phyloP scores from a whole-genome alignment of 1,140 invertebrate species.

The Lithobius niger region DNA sequence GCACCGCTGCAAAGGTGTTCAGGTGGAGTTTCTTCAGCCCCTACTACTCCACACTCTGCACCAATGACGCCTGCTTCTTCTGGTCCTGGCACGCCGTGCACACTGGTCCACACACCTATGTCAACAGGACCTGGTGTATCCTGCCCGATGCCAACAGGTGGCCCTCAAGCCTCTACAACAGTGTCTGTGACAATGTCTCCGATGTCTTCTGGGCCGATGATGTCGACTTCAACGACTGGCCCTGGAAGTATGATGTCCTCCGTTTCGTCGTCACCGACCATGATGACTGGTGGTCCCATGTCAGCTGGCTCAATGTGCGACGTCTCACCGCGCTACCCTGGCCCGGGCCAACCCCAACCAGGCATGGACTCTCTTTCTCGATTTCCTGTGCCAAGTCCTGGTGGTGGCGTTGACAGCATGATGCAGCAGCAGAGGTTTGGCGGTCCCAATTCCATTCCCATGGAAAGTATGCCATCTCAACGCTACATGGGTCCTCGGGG shows the following conservation, averaged over 20 bases:
- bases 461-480: neutral
- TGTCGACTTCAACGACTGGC: constrained; percentile 13
- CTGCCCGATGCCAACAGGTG: too few relatives aligned
- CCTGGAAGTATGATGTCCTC: constrained; percentile 12
- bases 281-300: neutral
- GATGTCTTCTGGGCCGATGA: constrained; percentile 12
- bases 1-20: too few relatives aligned
- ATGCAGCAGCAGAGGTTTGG: constrained; percentile 11
- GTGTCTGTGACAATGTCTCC: constrained; percentile 17
- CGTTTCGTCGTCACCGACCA: neutral
- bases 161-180: too few relatives aligned
- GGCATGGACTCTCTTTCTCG: constrained; percentile 12
- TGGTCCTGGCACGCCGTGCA: neutral
- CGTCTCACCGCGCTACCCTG: constrained; percentile 8
- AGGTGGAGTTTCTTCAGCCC: too few relatives aligned
- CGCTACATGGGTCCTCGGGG: constrained; percentile 2
- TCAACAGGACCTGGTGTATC: too few relatives aligned
- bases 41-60: too few relatives aligned
- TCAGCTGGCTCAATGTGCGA: constrained; percentile 9
- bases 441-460: neutral
- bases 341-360: neutral
- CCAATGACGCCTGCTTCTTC: neutral
- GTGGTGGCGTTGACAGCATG: constrained; percentile 9
- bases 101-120: too few relatives aligned
- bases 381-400: constrained; percentile 19